Conservation (phyloP, 2,797 vertebrate species). For the Hypotaenidia philippensis region DNA sequence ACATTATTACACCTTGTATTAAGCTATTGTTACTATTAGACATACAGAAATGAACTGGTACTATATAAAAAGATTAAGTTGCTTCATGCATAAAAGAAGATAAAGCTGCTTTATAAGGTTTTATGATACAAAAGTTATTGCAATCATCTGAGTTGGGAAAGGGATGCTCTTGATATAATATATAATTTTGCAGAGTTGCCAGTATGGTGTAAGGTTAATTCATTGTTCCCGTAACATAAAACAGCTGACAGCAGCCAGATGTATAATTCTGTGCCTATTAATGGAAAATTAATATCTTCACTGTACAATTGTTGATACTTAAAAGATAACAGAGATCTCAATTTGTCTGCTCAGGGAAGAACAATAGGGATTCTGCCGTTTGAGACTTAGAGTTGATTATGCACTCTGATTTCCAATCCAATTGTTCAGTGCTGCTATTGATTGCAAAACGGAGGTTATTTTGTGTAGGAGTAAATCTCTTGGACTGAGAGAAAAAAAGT, state of each 20-base stretch:
- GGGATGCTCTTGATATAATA: neutral
- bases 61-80: neutral
- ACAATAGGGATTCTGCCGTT: neutral
- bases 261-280: constrained; percentile 24
- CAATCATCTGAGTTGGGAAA: neutral
- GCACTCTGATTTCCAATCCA: constrained; percentile 10
- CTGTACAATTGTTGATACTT: constrained; percentile 21
- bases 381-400: constrained; percentile 17
- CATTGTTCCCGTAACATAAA: constrained; percentile 22
- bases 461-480: constrained; percentile 12
- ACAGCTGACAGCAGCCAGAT: constrained; percentile 18
- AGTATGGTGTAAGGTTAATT: neutral
- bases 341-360: constrained; percentile 16
- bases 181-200: constrained; percentile 12
- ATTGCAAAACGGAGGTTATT: neutral
- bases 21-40: neutral
- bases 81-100: neutral
- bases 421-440: constrained; percentile 23
- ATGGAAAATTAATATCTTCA: constrained; percentile 43
- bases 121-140: constrained; percentile 29
- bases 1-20: neutral
- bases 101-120: constrained; percentile 9
- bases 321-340: neutral
- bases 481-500: neutral
- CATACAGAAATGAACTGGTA: neutral